Evolutionary conservation across 2,888 invertebrate species (phyloP), one percentile per base, ranked within the genome.

Genomic region (Melanargia galathea): DNA sequence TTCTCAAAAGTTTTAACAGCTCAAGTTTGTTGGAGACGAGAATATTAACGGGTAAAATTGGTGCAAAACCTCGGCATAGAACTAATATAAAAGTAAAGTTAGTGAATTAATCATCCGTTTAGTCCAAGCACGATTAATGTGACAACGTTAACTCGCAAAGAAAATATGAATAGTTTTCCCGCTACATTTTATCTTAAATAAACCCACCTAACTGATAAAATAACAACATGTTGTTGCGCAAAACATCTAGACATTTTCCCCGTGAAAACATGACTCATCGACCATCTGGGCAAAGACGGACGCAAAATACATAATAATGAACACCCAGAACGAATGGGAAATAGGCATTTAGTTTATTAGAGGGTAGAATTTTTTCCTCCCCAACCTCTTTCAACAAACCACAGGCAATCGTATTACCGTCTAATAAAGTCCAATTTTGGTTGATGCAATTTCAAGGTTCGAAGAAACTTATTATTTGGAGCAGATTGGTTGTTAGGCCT

Each of bases 291-390:
- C 55, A 54, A 33, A 58, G 60, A 62, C 67, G 64, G 62, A 69
- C 62, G 63, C 61, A 70, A 70, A 73, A 73, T 73, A 72, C 67
- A 69, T 71, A 68, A 71, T 71, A 73, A 72, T 72, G 68, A 71
- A 67, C 68, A 63, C 65, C 66, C 62, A 69, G 71, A 70, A 66
- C 69, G 70, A 71, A 65, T 56, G 61, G 69, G 46, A 59, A 60
- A 62, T 56, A 63, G 63, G 38, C 58, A 68, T 69, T 71, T 70
- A 67, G 64, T 69, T 70, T 66, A 65, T 69, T 65, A 63, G 61
- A 63, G 57, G 55, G 35, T 54, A 52, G 54, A 60, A 55, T 64
- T 65, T 57, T 30, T 40, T 59, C 52, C 30, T 26, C 55, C 57
- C 35, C 54, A 24, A 49, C 59, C 55, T 35, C 59, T 33, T 43